Evolutionary conservation across 2,888 invertebrate genomes (phyloP), one percentile per base, ranked within the genome.

Genomic region (Scaptomyza polygonia): DNA sequence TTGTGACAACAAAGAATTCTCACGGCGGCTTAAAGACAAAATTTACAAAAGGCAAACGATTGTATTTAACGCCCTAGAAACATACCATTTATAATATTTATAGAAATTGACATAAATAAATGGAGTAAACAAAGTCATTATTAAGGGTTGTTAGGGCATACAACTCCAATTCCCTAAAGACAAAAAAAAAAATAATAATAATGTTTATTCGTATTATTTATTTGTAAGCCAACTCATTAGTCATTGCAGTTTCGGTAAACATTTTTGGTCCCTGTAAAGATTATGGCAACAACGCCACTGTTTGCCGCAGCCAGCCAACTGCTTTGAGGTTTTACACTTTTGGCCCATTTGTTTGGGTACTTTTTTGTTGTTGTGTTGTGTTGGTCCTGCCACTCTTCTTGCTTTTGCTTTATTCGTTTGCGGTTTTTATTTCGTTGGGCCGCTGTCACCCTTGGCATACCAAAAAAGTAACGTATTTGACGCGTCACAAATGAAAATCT

Each of bases 401-500:
- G 5, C 0, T 34, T 39, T 54, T 14, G 39, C 52, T 49, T 51
- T 25, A 36, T 65, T 55, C 67, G 72, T 69, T 68, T 78, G 82
- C 68, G 81, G 81, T 82, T 82, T 82, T 82, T 82, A 83, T 82
- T 81, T 81, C 81, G 79, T 72, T 75, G 59, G 75, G 75, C 34
- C 56, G 68, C 74, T n/a, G 74, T 74, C 74, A 74, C 74, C 74
- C 74, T 72, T 65, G 79, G 81, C 81, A 79, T 68, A 72, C 72
- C 83, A 72, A 68, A 79, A 80, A 79, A 72, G 75, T 75, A 84
- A 69, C 84, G 84, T 84, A 84, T 82, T 82, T 82, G 82, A 81
- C 82, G 83, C 86, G 83, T 84, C 86, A 84, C 83, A 84, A 84
- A 85, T 85, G 84, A 84, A 85, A 84, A 85, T 84, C 86, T 84